These are phyloP conservation scores for Julus scandinavius DNA, from an alignment of 2,888 invertebrate species.

Conservation along the genomic window DNA sequence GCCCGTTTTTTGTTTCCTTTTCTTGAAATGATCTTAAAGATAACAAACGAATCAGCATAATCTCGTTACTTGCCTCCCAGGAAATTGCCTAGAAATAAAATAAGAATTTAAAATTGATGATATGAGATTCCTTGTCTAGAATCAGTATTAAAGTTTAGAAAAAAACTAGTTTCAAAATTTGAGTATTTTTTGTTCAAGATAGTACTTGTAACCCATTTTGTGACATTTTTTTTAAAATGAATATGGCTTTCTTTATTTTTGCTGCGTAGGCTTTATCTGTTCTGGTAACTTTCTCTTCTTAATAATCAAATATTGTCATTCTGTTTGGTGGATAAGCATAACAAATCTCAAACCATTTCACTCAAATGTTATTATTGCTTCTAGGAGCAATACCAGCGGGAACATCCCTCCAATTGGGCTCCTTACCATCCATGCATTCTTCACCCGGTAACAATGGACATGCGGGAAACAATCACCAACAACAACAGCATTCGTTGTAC, in stretches of 20 bases:
- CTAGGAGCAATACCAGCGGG: constrained; percentile 32
- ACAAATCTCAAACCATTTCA: neutral
- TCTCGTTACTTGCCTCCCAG: neutral
- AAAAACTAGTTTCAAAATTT: too few relatives aligned
- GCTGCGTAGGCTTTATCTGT: constrained; percentile 20
- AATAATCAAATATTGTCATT: neutral
- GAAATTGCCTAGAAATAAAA: constrained; percentile 25
- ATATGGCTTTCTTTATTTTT: neutral
- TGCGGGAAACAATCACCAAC: constrained; percentile 13
- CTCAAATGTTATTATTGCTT: constrained; percentile 4
- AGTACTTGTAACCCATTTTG: neutral
- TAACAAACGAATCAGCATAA: neutral
- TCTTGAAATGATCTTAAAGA: neutral
- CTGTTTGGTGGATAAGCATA: constrained; percentile 16
- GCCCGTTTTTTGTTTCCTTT: neutral
- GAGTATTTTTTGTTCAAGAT: neutral
- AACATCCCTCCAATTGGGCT: constrained; percentile 34
- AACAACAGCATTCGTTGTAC: constrained; percentile 3
- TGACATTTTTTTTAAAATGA: neutral
- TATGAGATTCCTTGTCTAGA: neutral
- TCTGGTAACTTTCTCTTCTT: neutral
- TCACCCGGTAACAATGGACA: constrained; percentile 39
- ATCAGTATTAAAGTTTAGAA: too few relatives aligned
- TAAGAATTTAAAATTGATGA: neutral
- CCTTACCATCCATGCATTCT: constrained; percentile 39